Evolutionary conservation across 2,888 invertebrate species (phyloP), one percentile per base, ranked within the genome.

Genomic region (Thysanoteuthis rhombus): DNA sequence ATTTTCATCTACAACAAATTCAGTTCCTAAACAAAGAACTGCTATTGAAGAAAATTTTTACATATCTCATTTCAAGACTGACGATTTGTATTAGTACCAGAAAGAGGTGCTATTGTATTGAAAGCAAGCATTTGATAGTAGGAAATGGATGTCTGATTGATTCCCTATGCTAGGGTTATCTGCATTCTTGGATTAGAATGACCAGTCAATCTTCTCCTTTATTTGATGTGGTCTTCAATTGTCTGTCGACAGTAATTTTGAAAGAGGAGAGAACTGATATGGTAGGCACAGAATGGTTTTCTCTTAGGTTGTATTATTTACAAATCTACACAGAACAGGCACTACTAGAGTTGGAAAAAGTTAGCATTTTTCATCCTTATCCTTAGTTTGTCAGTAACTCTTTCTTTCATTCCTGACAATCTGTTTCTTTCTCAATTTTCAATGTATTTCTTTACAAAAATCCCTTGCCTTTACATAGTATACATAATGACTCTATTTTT

Each of bases 201-300:
- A 36, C 75, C 75, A n/a, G 75, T 75, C 75, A n/a, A n/a, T 75
- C 75, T 75, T 75, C 75, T 75, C 75, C n/a, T 16, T n/a, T 75
- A 75, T 75, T 75, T 75, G 75, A 75, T 36, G 75, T 75, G 75
- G 36, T 75, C 75, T 52, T 75, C 75, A 75, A 75, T 75, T 75
- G 75, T 75, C 75, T n/a, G 75, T 75, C n/a, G 75, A n/a, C 75
- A 75, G n/a, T 75, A 75, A 75, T 75, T 75, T 75, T 75, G 75
- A 75, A 75, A 36, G 4, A 75, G 10, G 75, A 19, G 36, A 36
- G n/a, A 75, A 75, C 16, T 36, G 75, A 75, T 75, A 4, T n/a
- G 16, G n/a, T n/a, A n/a, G 36, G 75, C 75, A 36, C 75, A 75
- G 19, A 75, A 75, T 75, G n/a, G n/a, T 75, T 75, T 75, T 16